Evolutionary conservation across 2,888 invertebrate species (phyloP), one percentile per base, ranked within the genome.

Genomic region (Parnassius smintheus): DNA sequence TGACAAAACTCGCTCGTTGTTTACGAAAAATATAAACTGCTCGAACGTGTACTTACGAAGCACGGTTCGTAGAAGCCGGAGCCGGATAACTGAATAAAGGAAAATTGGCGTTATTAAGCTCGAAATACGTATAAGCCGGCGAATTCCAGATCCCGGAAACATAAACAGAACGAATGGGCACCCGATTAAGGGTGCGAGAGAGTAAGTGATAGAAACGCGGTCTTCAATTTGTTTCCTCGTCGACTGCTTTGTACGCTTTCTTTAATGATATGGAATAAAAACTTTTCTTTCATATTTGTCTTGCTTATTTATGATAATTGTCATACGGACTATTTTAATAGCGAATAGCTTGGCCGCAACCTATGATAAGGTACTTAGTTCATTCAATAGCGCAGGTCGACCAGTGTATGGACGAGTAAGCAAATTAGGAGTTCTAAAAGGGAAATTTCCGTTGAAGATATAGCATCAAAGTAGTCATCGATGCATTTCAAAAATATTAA

Each of bases 61-160:
- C 50, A 51, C 42, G 18, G 56, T 12, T 9, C 25, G 4, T 35
- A 35, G 35, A 35, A 35, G 42, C 45, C 22, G 62, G 44, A 54
- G 35, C 50, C 22, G 62, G 42, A 54, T 62, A 62, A 62, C 58
- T 62, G 58, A 62, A 62, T 62, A 46, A 58, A 58, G 58, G 62
- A 25, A 49, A 18, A 49, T 62, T 44, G n/a, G 45, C 45, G 62
- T 54, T 62, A 62, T 54, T 58, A 48, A 42, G 57, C 49, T 35
- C 35, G 55, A 35, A 55, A 49, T 49, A 22, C 52, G 53, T 44
- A 42, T 62, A 58, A 62, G 53, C 44, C 57, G 49, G 53, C 62
- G 18, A 48, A 53, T 48, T 44, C 49, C 49, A 13, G 49, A 9
- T 13, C 2, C 13, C 44, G 13, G 42, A 12, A 44, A 52, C 44